These are phyloP conservation scores for Lutjanus campechanus DNA, from an alignment of 2,797 vertebrate species.

Conservation along the genomic window DNA sequence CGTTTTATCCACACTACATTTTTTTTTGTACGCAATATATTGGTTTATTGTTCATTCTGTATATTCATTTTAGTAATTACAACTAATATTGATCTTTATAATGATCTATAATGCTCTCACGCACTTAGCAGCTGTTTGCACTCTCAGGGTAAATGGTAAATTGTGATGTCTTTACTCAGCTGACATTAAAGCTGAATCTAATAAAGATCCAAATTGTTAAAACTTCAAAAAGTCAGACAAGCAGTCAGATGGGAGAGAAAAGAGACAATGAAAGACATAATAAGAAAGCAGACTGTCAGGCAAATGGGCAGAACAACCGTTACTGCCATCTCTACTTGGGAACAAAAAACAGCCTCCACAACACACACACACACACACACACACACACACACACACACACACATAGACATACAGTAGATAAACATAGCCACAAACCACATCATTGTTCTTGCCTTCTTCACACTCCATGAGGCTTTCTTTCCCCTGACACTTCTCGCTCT, in stretches of 20 bases:
- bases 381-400: constrained; percentile 12
- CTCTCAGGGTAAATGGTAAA: neutral
- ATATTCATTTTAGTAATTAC: neutral
- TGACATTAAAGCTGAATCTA: neutral
- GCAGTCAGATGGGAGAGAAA: constrained; percentile 1
- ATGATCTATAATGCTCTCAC: neutral
- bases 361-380: constrained; percentile 18
- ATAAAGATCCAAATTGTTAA: neutral
- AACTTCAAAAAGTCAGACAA: constrained; percentile 26
- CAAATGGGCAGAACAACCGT: constrained; percentile 36
- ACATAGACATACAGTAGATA: constrained; percentile 39
- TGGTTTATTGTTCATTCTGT: too few species aligned
- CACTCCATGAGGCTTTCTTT: constrained; percentile 59
- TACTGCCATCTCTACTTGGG: constrained; percentile 32
- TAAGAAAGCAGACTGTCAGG: constrained; percentile 37
- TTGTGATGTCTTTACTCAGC: neutral
- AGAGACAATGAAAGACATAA: constrained; percentile 6
- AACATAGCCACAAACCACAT: constrained; percentile 62
- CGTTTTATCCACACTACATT: neutral
- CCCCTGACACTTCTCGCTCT: constrained; percentile 53
- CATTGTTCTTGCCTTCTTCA: constrained; percentile 62
- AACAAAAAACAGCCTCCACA: constrained; percentile 23
- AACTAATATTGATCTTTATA: too few species aligned
- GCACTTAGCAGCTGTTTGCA: neutral
- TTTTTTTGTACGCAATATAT: neutral